A percentile compares a stretch with the other conserved stretches of the same genome.
Conservation (phyloP, 2,888 invertebrate species). For the Sphecodes monilicornis region DNA sequence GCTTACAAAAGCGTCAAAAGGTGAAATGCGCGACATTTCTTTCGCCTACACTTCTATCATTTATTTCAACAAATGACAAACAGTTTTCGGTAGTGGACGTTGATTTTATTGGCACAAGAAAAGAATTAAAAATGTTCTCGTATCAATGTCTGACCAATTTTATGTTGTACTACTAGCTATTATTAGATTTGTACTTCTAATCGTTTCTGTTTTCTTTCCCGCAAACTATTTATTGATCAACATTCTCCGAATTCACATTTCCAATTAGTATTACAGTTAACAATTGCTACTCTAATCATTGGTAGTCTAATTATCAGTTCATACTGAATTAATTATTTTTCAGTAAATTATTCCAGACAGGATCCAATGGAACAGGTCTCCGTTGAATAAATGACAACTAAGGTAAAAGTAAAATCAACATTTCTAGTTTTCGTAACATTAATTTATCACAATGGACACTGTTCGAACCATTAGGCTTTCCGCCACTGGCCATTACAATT, state of each 20-base stretch:
- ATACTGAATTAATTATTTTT: neutral
- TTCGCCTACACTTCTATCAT: no score
- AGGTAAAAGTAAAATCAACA: neutral
- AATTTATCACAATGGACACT: neutral
- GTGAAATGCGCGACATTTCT: neutral
- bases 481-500: neutral
- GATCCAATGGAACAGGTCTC: neutral
- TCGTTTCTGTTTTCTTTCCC: neutral
- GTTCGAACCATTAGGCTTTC: neutral
- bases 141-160: neutral
- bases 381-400: neutral
- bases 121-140: neutral
- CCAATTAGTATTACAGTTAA: neutral
- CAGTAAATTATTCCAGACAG: neutral
- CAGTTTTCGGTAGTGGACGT: neutral
- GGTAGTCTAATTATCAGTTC: neutral
- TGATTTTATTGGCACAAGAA: neutral
- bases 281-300: neutral
- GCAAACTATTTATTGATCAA: neutral
- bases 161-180: neutral
- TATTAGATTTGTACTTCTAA: neutral
- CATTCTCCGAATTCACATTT: neutral
- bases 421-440: neutral
- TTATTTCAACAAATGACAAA: neutral
- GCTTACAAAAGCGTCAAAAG: neutral